Base-by-base conservation (phyloP, 2,113 vertebrate species). In the Chlamydotis undulata region DNA sequence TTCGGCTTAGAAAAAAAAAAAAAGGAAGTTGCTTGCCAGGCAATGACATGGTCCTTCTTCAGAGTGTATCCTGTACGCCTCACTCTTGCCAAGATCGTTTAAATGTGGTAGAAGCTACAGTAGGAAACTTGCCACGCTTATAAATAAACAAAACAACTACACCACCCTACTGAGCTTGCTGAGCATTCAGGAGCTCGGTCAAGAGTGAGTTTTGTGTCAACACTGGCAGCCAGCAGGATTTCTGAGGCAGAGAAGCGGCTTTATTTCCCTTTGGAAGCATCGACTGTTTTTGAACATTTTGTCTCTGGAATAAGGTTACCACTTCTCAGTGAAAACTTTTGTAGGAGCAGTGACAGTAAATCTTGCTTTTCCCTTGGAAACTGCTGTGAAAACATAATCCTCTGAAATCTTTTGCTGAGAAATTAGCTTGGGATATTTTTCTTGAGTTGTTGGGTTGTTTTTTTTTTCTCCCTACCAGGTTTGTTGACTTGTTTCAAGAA, bases 161-260 rank as follows among this genome's bases (percentile, higher is more conserved):
- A 94, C 39, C 84, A 83, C 41, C 80, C 90, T 84, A 28, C 83
- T 69, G 92, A 89, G 93, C 88, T 93, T 92, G 86, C 80, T 92
- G 77, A 95, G 83, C 89, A 69, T 91, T 94, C 74, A 82, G 73
- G 64, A 94, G 57, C 81, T 60, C 0, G 3, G 88, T 93, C 90
- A 95, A 84, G 90, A 92, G 31, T 3, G 6, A 93, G 74, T 87
- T 89, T 89, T 93, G 50, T 96, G 94, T 97, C 95, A 96, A 93
- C 84, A 92, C 28, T 41, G 73, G 78, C 89, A 95, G 71, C 63
- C 89, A 90, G 78, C 91, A 81, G 68, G 82, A 71, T 75, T 94
- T 91, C 63, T 63, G 67, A 89, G 77, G 78, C 41, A 33, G 73
- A 93, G 95, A 89, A 89, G 49, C 37, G 82, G 41, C 63, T 96